Conservation (phyloP, 2,797 vertebrate species). For the Mormyrus proboscirostris region DNA sequence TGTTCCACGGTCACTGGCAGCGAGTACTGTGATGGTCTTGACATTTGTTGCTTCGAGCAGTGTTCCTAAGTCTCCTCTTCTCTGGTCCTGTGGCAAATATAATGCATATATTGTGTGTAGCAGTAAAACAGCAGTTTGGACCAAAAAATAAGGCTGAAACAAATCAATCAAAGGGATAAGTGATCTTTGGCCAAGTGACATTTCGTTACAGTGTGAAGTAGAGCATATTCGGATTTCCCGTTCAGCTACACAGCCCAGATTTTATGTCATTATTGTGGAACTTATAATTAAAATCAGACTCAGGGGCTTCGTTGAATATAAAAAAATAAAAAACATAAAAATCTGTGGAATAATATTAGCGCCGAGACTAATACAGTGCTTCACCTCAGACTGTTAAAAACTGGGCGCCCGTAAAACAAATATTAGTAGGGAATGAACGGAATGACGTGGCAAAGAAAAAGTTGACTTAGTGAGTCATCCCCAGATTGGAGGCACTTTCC, state of each 20-base stretch:
- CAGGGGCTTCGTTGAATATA: background rate
- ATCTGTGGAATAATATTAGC: constrained; percentile 17
- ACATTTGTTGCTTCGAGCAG: constrained; percentile 51
- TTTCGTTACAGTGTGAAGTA: constrained; percentile 43
- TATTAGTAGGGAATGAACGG: constrained; percentile 37
- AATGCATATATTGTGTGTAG: constrained; percentile 59
- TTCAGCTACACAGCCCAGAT: constrained; percentile 48
- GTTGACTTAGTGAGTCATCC: constrained; percentile 41
- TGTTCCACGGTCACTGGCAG: constrained; percentile 47
- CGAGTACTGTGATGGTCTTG: constrained; percentile 51
- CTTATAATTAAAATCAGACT: constrained; percentile 17
- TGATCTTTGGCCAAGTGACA: constrained; percentile 43
- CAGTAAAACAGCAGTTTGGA: constrained; percentile 40
- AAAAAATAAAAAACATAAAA: constrained; percentile 9
- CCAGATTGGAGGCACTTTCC: constrained; percentile 42
- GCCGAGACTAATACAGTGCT: constrained; percentile 32
- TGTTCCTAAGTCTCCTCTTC: constrained; percentile 45
- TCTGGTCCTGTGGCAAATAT: constrained; percentile 49
- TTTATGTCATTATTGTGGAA: constrained; percentile 33
- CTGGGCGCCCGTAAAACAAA: constrained; percentile 41
- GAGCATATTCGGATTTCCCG: constrained; percentile 46
- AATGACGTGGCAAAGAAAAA: constrained; percentile 42
- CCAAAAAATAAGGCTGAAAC: constrained; percentile 38
- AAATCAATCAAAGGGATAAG: constrained; percentile 31
- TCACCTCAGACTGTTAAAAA: constrained; percentile 26